These are phyloP conservation scores for Drosophila subsilvestris DNA, from an alignment of 2,888 invertebrate genomes.

Conservation along the genomic window DNA sequence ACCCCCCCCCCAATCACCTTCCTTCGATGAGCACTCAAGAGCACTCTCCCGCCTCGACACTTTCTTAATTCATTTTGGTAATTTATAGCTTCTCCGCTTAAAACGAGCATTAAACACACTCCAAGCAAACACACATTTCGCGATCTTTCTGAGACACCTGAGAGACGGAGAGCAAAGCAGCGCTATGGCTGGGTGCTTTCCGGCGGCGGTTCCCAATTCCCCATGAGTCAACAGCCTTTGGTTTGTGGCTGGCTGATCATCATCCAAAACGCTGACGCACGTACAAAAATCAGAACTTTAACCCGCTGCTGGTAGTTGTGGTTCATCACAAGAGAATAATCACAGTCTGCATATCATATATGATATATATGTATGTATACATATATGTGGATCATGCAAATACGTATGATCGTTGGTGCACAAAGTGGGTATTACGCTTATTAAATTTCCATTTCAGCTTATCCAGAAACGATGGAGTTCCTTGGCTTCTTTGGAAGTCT, in stretches of 20 bases:
- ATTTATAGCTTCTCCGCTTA: constrained; percentile 1
- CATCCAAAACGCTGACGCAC: constrained; percentile 61
- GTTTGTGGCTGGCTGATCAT: constrained; percentile 15
- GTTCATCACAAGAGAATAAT: too few relatives aligned
- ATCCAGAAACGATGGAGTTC: background rate
- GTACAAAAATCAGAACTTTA: constrained; percentile 7
- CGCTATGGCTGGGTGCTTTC: constrained; percentile 50
- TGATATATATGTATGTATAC: too few relatives aligned
- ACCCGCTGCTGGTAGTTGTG: constrained; percentile 30
- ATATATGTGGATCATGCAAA: background rate
- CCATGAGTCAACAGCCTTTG: constrained; percentile 59
- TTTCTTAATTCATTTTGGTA: constrained; percentile 7
- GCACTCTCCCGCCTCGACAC: constrained; percentile 1
- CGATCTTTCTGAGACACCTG: constrained; percentile 24
- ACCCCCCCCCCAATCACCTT: background rate
- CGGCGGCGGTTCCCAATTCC: constrained; percentile 24
- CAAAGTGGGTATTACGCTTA: background rate
- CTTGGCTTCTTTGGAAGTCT: background rate
- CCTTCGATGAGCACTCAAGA: background rate
- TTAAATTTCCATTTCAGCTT: background rate
- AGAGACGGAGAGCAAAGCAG: constrained; percentile 12
- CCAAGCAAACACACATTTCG: constrained; percentile 5
- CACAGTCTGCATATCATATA: too few relatives aligned
- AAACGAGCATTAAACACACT: too few relatives aligned
- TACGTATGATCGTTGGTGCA: background rate